A percentile compares a stretch with the other conserved stretches of the same genome.
phyloP scores from a whole-genome alignment of 2,888 invertebrate species.

The Anodontia alba region DNA sequence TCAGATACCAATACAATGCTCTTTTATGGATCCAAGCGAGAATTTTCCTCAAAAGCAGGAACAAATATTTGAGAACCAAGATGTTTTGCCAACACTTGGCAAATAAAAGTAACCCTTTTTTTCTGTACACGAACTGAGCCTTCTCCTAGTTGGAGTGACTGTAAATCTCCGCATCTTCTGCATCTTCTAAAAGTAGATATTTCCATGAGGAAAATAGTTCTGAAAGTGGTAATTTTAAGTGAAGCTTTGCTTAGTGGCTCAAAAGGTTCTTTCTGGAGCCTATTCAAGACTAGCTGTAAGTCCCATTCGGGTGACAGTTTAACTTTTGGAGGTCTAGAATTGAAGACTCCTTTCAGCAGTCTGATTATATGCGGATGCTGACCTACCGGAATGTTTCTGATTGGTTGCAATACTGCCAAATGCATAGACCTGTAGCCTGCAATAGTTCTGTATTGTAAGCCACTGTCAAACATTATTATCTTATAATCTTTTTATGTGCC shows the following conservation, averaged over 20 bases:
- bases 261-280: constrained; percentile 14
- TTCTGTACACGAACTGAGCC: constrained; percentile 24
- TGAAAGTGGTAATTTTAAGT: constrained; percentile 14
- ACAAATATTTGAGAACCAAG: too few species aligned
- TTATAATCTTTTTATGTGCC: constrained; percentile 29
- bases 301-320: constrained; percentile 22
- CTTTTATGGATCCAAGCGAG: constrained; percentile 24
- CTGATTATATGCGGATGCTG: constrained; percentile 27
- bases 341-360: constrained; percentile 26
- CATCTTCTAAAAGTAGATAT: constrained; percentile 34
- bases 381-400: constrained; percentile 3
- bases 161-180: constrained; percentile 26
- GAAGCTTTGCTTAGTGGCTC: constrained; percentile 12
- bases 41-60: constrained; percentile 31
- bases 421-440: neutral
- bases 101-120: too few species aligned
- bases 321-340: constrained; percentile 1
- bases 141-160: too few species aligned
- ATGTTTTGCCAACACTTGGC: too few species aligned
- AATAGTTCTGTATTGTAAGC: constrained; percentile 15
- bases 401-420: neutral
- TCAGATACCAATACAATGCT: neutral
- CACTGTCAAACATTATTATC: neutral
- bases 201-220: constrained; percentile 26
- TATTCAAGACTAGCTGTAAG: constrained; percentile 7